A percentile compares a stretch with the other conserved stretches of the same genome.
These are phyloP conservation scores for Macroteleia sp. DNA, from an alignment of 2,888 invertebrate genomes.

Conservation along the genomic window DNA sequence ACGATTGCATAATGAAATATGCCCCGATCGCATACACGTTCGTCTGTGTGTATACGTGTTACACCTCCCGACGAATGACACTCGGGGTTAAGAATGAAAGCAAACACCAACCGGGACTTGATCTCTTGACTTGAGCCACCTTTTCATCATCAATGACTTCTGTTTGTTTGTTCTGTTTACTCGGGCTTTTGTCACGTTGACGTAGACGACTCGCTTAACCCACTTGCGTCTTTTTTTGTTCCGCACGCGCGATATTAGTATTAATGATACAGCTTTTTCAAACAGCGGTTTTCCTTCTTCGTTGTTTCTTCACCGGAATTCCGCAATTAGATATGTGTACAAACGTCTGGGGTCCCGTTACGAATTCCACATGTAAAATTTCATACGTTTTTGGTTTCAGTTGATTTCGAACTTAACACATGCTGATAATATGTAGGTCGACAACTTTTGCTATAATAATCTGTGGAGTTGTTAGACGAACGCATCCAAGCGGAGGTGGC, in stretches of 20 bases:
- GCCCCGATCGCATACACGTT: background rate
- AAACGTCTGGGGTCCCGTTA: slow-evolving; percentile 3
- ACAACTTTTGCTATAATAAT: background rate
- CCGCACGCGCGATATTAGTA: slow-evolving; percentile 18
- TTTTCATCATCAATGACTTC: slow-evolving; percentile 57
- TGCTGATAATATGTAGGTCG: slow-evolving; percentile 12
- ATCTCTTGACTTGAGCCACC: slow-evolving; percentile 52
- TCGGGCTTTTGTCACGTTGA: slow-evolving; percentile 11
- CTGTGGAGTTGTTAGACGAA: background rate
- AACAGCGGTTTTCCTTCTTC: slow-evolving; percentile 5
- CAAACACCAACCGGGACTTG: slow-evolving; percentile 52
- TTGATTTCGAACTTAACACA: background rate
- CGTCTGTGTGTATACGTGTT: slow-evolving; percentile 33
- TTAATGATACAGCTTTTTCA: slow-evolving; percentile 25
- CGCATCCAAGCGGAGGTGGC: background rate
- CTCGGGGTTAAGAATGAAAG: slow-evolving; percentile 58
- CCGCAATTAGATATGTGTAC: background rate
- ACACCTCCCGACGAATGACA: slow-evolving; percentile 51
- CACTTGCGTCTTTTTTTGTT: slow-evolving; percentile 19
- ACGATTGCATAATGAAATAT: slow-evolving; percentile 56
- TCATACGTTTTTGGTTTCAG: background rate
- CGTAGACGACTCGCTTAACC: slow-evolving; percentile 40
- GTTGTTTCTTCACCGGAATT: background rate
- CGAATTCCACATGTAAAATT: background rate
- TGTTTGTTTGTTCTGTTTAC: slow-evolving; percentile 47